These are phyloP conservation scores for Drosophila pegasa DNA, from an alignment of 2,888 invertebrate species.

Conservation along the genomic window DNA sequence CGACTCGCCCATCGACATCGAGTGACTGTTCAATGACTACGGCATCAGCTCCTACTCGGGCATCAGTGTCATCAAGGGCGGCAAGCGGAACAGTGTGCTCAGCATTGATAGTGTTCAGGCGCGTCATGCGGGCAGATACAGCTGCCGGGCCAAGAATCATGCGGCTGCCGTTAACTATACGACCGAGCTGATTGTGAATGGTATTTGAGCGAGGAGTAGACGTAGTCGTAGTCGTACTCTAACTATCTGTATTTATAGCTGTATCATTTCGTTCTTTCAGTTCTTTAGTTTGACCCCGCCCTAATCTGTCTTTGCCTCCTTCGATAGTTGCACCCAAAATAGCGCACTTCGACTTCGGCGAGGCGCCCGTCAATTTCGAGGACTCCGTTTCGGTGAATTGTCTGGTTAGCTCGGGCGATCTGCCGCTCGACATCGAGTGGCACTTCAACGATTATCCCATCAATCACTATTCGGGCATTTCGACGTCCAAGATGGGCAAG, in stretches of 20 bases:
- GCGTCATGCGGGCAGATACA: slow-evolving; percentile 90
- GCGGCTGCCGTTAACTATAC: slow-evolving; percentile 89
- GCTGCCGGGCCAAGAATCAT: slow-evolving; percentile 90
- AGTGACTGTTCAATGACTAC: slow-evolving; percentile 87
- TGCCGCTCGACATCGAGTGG: slow-evolving; percentile 91
- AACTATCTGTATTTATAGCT: neutral
- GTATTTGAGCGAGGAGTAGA: slow-evolving; percentile 82
- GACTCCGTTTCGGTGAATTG: slow-evolving; percentile 90
- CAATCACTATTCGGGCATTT: slow-evolving; percentile 85
- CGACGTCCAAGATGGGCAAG: slow-evolving; percentile 85
- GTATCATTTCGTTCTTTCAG: slow-evolving; percentile 17
- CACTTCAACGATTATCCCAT: slow-evolving; percentile 86
- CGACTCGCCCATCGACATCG: slow-evolving; percentile 88
- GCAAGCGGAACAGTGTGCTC: slow-evolving; percentile 87
- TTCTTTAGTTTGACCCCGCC: slow-evolving; percentile 16
- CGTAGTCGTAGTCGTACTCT: neutral
- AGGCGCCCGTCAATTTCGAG: slow-evolving; percentile 86
- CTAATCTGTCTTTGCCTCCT: slow-evolving; percentile 7
- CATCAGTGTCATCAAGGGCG: slow-evolving; percentile 84
- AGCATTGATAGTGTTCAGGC: slow-evolving; percentile 88
- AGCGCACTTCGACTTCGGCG: slow-evolving; percentile 89
- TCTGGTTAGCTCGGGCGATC: slow-evolving; percentile 90
- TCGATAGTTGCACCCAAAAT: slow-evolving; percentile 90
- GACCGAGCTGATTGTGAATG: slow-evolving; percentile 90
- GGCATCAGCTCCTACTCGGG: slow-evolving; percentile 83